Base-by-base conservation (phyloP, 92 coral and sea anemone genomes). In the Zoanthus solanderi region DNA sequence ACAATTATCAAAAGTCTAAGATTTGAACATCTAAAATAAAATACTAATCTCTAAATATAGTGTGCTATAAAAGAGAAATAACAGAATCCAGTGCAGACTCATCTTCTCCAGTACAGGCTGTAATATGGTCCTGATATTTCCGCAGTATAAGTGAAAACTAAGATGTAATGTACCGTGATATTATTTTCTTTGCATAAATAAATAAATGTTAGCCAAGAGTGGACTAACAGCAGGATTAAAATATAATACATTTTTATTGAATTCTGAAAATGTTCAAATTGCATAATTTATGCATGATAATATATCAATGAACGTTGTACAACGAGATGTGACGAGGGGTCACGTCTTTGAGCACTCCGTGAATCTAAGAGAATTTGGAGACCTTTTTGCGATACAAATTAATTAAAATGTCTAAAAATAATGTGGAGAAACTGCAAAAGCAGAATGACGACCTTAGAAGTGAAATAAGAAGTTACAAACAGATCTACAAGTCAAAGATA, bases 31-130 rank as follows among this genome's bases (percentile, higher is more conserved):
- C 61, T 54, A 10, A 6, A 54, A 54, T 54, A 16, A 54, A 54
- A 54, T 54, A 54, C 61, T 54, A 16, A 10, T 54, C 61, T 54
- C 10, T 54, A 9, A 9, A 54, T 54, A 54, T n/a, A 65, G 71
- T 65, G 71, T 65, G 71, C 71, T 65, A 28, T 65, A 65, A 65
- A 65, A 65, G 71, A 65, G 71, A 65, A 17, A 65, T 65, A 65
- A 65, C 71, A 65, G 71, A 65, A 65, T 65, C 71, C 71, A 65
- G 71, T 28, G 18, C 16, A 65, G 71, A 65, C 71, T 23, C 29
- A 65, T 65, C 71, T 65, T 65, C 71, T 65, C 71, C 16, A 31
- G 12, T 65, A 65, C 32, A 0, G 28, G 28, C 71, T 65, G 71
- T 65, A 23, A 17, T 65, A 17, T 65, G 71, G 29, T 65, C 31